Conservation (phyloP, 2,797 vertebrate genomes). For the Eleutherodactylus coqui region DNA sequence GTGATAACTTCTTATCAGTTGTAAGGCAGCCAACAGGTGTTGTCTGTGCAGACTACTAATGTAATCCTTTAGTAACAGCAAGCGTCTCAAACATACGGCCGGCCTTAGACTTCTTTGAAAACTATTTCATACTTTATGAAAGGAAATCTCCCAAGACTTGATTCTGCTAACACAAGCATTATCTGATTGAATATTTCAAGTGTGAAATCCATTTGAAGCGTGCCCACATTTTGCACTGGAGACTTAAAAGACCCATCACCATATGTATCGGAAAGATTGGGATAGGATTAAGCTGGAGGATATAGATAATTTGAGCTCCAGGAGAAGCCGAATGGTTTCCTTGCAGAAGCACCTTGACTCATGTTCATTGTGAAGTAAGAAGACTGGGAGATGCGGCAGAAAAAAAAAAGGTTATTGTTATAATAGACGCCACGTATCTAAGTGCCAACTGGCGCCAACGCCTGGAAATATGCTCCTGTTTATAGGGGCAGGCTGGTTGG, state of each 20-base stretch:
- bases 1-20: slow-evolving; percentile 69
- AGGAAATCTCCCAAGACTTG: slow-evolving; percentile 74
- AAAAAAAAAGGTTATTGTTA: background rate
- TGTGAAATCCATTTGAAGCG: slow-evolving; percentile 67
- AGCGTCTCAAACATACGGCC: slow-evolving; percentile 66
- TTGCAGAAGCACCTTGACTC: background rate
- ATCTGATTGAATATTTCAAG: slow-evolving; percentile 79
- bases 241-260: slow-evolving; percentile 59
- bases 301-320: slow-evolving; percentile 47
- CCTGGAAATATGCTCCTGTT: background rate
- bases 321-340: background rate
- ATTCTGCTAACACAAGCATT: slow-evolving; percentile 74
- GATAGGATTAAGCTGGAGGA: slow-evolving; percentile 63
- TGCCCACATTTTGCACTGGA: slow-evolving; percentile 63
- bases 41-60: slow-evolving; percentile 31
- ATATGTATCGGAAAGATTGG: slow-evolving; percentile 62
- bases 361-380: background rate
- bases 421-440: background rate
- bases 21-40: slow-evolving; percentile 72
- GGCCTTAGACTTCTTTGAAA: slow-evolving; percentile 73
- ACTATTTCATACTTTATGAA: slow-evolving; percentile 76
- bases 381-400: background rate
- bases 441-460: background rate
- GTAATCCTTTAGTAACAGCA: slow-evolving; percentile 60
- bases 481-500: background rate